Evolutionary conservation across 2,888 invertebrate genomes (phyloP), one percentile per base, ranked within the genome.

Genomic region (Trimorus sp.): DNA sequence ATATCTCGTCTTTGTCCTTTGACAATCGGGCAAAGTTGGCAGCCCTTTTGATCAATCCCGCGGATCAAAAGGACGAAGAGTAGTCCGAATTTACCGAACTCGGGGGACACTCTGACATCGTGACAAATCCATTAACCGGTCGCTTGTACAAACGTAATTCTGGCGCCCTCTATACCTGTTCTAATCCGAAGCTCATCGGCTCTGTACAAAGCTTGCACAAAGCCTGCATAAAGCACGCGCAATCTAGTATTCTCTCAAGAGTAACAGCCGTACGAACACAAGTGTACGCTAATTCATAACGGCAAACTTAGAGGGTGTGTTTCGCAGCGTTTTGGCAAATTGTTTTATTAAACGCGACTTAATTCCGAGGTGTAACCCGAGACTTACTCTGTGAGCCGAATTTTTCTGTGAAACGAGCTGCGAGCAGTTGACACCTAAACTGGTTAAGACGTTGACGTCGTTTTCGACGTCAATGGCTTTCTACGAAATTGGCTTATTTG

Each of bases 121-220:
- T 79, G 79, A 79, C 79, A 63, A 79, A 79, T 79, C 79, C 62
- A 79, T 79, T 79, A 79, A 60, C 69, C 65, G 74, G 56, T 68
- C 15, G 71, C 73, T 73, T 79, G 71, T 71, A 68, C 68, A 79
- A 79, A 79, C 79, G 71, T 73, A 79, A 79, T 79, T 79, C 62
- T 65, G 73, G 65, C 42, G 54, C 62, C 58, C 54, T 79, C 68
- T 79, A 74, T 79, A 66, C 74, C 68, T 73, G 73, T 40, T 60
- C 60, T 68, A 79, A 79, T 79, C 79, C 73, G 73, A 73, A 79
- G 70, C 78, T 78, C 78, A 71, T 78, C 71, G 78, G 71, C 66
- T 78, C 51, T 15, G 48, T 45, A 71, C 71, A 78, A 78, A 78
- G 70, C 54, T 36, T 11, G 54, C 60, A 69, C 66, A 75, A 75